These are phyloP conservation scores for Alectura lathami DNA, from an alignment of 2,113 vertebrate species.

Conservation along the genomic window DNA sequence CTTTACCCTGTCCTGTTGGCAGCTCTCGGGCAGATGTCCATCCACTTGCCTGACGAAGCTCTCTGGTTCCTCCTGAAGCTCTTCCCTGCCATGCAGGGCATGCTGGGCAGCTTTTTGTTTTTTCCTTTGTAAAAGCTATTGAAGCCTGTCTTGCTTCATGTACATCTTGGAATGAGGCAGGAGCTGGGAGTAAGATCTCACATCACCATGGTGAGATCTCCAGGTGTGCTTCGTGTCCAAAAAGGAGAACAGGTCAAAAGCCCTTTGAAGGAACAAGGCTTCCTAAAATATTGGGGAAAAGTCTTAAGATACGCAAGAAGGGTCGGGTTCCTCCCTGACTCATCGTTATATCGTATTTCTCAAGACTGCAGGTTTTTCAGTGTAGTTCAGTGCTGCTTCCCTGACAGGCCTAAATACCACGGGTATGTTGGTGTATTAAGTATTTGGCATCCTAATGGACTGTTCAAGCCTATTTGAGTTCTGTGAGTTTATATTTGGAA, in stretches of 20 bases:
- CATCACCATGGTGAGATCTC: not conserved
- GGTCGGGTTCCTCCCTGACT: too few relatives aligned
- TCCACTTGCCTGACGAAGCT: not conserved
- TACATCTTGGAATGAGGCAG: not conserved
- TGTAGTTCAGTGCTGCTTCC: not conserved
- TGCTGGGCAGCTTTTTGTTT: not conserved
- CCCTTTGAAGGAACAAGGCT: not conserved
- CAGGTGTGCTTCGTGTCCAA: not conserved
- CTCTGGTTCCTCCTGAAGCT: not conserved
- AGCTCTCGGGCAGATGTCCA: not conserved
- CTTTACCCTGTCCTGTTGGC: not conserved
- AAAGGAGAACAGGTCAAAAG: not conserved
- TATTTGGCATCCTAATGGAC: not conserved
- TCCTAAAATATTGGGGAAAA: not conserved
- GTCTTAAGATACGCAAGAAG: not conserved
- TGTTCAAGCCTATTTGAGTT: not conserved
- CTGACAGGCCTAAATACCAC: not conserved
- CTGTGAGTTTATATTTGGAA: not conserved
- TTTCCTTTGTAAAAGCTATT: not conserved
- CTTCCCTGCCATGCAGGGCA: rapidly evolving
- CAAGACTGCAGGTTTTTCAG: not conserved
- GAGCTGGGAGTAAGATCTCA: rapidly evolving
- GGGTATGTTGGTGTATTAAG: not conserved
- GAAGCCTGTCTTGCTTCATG: not conserved
- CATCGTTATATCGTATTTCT: not conserved